Base-by-base conservation (phyloP, 1,140 invertebrate genomes). In the Oedothorax gibbosus region DNA sequence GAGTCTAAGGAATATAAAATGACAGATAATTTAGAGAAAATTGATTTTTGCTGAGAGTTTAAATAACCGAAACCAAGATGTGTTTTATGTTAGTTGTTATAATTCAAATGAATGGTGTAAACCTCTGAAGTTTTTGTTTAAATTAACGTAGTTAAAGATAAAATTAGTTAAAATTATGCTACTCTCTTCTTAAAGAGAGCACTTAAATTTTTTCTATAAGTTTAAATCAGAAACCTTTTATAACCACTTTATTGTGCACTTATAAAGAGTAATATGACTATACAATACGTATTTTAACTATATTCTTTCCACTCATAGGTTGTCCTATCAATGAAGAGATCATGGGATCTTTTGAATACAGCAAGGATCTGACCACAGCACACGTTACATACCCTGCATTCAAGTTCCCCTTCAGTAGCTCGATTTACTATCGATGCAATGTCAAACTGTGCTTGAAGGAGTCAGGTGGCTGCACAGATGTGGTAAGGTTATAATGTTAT, bases 371-470 rank as follows among this genome's bases (percentile, higher is more conserved):
- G 85, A 94, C 94, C 21, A 92, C 92, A 54, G 96, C 96, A 5
- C 92, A 91, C 35, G 96, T 97, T 5, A 92, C 95, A 75, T 98
- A 97, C 90, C 95, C 96, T 72, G 96, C 96, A 7, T 96, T 97
- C 91, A 97, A 97, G 90, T 98, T 98, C 89, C 96, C 96, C 0
- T 97, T 97, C 90, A 97, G 95, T 7, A 93, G 95, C 7, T 96
- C 95, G 51, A 96, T 97, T 4, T 98, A 97, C 89, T 98, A 97
- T 89, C 95, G 97, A 86, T 97, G 96, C 90, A 96, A 96, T 88
- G 95, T 98, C 5, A 94, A 94, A 86, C 91, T 98, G 65, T 97
- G 96, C 88, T 88, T 92, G 12, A 94, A 93, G 88, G 90, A 92
- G 80, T 91, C 89, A 75, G 91, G 91, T 53, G 93, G 92, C 85